A percentile compares a stretch with the other conserved stretches of the same genome.
phyloP scores from a whole-genome alignment of 1,140 invertebrate genomes.

The Cotesia typhae region DNA sequence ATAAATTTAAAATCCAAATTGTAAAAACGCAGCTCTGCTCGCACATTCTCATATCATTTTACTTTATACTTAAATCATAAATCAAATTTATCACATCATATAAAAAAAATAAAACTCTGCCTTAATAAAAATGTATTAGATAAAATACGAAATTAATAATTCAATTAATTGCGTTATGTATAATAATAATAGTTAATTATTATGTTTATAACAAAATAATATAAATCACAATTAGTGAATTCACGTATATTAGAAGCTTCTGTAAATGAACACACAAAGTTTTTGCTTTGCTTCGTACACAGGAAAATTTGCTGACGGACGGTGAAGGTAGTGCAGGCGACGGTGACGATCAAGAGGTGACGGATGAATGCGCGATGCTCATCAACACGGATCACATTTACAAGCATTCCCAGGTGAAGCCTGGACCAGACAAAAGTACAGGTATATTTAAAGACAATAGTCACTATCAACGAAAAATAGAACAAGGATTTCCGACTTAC shows the following conservation, averaged over 20 bases:
- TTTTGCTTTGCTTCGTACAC: slow-evolving; percentile 47
- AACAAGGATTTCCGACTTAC: no score
- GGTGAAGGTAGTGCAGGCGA: slow-evolving; percentile 70
- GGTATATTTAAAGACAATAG: slow-evolving; percentile 44
- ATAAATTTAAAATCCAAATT: background rate
- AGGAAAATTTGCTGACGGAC: slow-evolving; percentile 71
- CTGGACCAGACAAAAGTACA: slow-evolving; percentile 56
- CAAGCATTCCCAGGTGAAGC: slow-evolving; percentile 58
- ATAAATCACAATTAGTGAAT: slow-evolving; percentile 8
- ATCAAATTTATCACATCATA: no score
- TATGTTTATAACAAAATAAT: background rate
- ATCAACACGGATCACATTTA: slow-evolving; percentile 72
- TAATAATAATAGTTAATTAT: background rate
- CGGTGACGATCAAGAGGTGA: slow-evolving; percentile 75
- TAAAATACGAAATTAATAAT: no score
- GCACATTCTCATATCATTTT: slow-evolving; percentile 7
- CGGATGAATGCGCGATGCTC: slow-evolving; percentile 86
- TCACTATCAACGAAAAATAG: no score
- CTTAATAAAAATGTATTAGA: no score
- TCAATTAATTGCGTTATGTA: no score
- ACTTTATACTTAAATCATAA: background rate
- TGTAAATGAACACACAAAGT: slow-evolving; percentile 29
- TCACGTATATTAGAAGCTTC: slow-evolving; percentile 13
- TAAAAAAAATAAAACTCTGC: no score
- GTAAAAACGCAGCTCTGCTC: slow-evolving; percentile 6